These are phyloP conservation scores for Scomberomorus guttatus DNA, from an alignment of 2,797 vertebrate species.

Conservation along the genomic window DNA sequence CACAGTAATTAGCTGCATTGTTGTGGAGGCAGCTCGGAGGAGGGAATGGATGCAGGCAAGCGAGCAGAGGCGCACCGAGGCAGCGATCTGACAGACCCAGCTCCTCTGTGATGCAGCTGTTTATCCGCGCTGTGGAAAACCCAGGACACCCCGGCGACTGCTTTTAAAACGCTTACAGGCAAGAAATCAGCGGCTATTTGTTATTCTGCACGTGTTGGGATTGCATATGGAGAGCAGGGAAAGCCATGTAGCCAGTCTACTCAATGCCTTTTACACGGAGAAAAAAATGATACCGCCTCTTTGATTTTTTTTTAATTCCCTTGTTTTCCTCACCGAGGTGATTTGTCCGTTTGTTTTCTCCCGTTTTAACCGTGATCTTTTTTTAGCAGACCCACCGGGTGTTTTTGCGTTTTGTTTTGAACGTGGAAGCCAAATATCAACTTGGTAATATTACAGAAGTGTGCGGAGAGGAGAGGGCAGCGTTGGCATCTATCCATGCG, in stretches of 20 bases:
- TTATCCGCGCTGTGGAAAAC: slow-evolving; percentile 33
- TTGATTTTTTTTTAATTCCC: slow-evolving; percentile 30
- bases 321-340: slow-evolving; percentile 18
- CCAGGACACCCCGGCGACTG: slow-evolving; percentile 41
- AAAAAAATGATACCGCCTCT: slow-evolving; percentile 30
- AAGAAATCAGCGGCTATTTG: slow-evolving; percentile 49
- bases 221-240: slow-evolving; percentile 44
- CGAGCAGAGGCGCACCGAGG: slow-evolving; percentile 71
- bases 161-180: slow-evolving; percentile 33
- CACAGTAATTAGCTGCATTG: slow-evolving; percentile 67
- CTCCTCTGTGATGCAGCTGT: slow-evolving; percentile 77
- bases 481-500: slow-evolving; percentile 75
- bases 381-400: neutral
- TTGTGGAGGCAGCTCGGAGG: slow-evolving; percentile 64
- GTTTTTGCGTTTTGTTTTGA: slow-evolving; percentile 12
- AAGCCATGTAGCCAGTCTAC: slow-evolving; percentile 46
- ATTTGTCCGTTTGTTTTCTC: slow-evolving; percentile 28
- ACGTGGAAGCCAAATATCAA: slow-evolving; percentile 46
- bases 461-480: slow-evolving; percentile 53
- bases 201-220: slow-evolving; percentile 63
- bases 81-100: slow-evolving; percentile 57
- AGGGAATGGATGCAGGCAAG: slow-evolving; percentile 60
- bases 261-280: slow-evolving; percentile 7
- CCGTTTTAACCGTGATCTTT: neutral
- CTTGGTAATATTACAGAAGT: slow-evolving; percentile 63